A percentile compares a stretch with the other conserved stretches of the same genome.
These are phyloP conservation scores for Drosophila pseudotakahashii DNA, from an alignment of 2,888 invertebrate species.

Conservation along the genomic window DNA sequence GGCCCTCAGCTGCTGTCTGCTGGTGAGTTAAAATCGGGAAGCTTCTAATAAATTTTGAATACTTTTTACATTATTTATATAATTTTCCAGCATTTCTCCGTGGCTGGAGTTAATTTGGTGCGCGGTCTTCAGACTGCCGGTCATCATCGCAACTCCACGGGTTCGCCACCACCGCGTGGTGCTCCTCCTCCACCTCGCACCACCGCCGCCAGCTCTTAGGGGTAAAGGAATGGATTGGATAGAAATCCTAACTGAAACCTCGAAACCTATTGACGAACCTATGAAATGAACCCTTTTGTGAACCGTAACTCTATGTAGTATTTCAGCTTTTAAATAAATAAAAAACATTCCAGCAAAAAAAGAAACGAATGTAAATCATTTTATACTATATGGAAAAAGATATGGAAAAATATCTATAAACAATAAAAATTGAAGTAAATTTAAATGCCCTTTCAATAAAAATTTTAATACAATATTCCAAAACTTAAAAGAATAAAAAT, in stretches of 20 bases:
- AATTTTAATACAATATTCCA: too few species aligned
- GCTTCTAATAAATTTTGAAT: neutral
- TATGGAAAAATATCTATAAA: neutral
- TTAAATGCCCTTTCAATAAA: too few species aligned
- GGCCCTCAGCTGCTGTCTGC: constrained; percentile 48
- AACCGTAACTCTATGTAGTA: constrained; percentile 2
- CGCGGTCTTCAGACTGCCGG: constrained; percentile 2
- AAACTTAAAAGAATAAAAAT: too few species aligned
- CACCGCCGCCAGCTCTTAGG: constrained; percentile 18
- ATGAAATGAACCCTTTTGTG: neutral
- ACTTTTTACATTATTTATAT: neutral
- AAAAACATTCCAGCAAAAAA: constrained; percentile 1
- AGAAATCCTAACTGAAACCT: neutral
- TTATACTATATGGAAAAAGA: neutral
- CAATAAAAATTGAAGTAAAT: neutral
- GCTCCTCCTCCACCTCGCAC: constrained; percentile 44
- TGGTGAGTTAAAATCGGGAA: constrained; percentile 31
- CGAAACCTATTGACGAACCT: neutral
- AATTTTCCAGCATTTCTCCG: constrained; percentile 11
- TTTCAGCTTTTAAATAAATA: neutral
- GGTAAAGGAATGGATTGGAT: neutral
- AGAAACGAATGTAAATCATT: neutral
- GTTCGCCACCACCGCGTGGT: constrained; percentile 8
- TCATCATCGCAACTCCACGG: constrained; percentile 25
- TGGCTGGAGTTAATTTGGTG: constrained; percentile 23